Evolutionary conservation across 2,888 invertebrate genomes (phyloP), one percentile per base, ranked within the genome.

Genomic region (Bellardia pandia): DNA sequence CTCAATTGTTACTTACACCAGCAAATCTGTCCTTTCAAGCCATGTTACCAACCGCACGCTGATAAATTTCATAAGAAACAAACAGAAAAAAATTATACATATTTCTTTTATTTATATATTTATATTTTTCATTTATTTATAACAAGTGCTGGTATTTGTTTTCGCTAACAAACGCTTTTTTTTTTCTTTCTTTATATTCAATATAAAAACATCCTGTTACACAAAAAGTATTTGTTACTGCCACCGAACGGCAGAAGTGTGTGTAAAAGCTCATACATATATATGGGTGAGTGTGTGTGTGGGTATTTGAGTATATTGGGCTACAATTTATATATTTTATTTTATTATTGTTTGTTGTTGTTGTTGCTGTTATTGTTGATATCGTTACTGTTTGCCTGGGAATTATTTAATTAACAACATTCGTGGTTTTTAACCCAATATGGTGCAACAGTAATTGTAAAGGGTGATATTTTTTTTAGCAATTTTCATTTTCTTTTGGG

Each of bases 361-460:
- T 33, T 60, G 23, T 58, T 30, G 30, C n/a, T 53, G n/a, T 53
- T 60, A 48, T 71, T 23, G 14, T 37, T 80, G 11, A 14, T 80
- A 64, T 64, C 42, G 77, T 33, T 66, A 66, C 48, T 23, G 30
- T 75, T 85, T 86, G 78, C 78, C 75, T 75, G 77, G 81, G 81
- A 87, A 87, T 80, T 81, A 81, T 85, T 87, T 85, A 87, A 87
- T 87, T 85, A 85, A 85, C 85, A 87, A 85, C 81, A 81, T 80
- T 86, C 71, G 75, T 86, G 83, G 86, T 80, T 86, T 86, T 86
- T 66, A 86, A 71, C 76, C 76, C 86, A 86, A 86, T 83, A 79
- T 86, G 86, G 56, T 83, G 79, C 86, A 76, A 81, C 40, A 78
- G 78, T 64, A 69, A 74, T 75, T 64, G 60, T 40, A 48, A 42